Percentiles rank a stretch among this genome's conserved stretches.
These are phyloP conservation scores for Anarhynchus alexandrinus DNA, from an alignment of 2,113 vertebrate species.

Conservation along the genomic window DNA sequence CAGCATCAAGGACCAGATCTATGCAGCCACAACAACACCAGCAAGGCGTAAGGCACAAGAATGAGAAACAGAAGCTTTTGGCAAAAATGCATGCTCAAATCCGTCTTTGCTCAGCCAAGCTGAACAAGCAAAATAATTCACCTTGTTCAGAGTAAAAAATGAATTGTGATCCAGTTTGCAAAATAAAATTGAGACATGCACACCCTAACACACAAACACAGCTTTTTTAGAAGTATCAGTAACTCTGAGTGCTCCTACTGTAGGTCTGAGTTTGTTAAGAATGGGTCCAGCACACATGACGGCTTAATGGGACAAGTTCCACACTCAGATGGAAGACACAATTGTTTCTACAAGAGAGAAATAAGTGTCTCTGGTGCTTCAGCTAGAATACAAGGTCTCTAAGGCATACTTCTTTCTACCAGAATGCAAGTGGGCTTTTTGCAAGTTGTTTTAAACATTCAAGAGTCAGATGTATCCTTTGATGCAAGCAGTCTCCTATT, in stretches of 20 bases:
- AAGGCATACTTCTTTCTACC: neutral
- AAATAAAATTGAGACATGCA: neutral
- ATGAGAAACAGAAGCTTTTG: neutral
- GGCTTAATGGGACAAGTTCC: neutral
- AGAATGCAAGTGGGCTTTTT: neutral
- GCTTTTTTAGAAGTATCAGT: neutral
- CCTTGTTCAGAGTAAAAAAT: neutral
- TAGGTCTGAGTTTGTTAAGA: neutral
- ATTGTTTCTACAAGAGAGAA: neutral
- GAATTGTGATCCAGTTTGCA: neutral
- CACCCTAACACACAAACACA: neutral
- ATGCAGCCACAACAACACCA: neutral
- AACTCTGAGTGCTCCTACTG: neutral
- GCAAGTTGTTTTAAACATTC: neutral
- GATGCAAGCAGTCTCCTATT: neutral
- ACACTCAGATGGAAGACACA: neutral
- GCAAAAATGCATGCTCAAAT: neutral
- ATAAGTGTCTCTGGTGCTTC: neutral
- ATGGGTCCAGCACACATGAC: rapidly evolving
- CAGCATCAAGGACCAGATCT: neutral
- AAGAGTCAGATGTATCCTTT: neutral
- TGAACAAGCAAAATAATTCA: neutral
- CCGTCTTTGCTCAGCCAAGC: neutral
- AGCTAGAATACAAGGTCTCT: neutral
- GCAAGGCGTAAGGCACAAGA: neutral